Percentiles rank a stretch among this genome's conserved stretches.
These are phyloP conservation scores for Nymphalis urticae DNA, from an alignment of 2,888 invertebrate species.

Conservation along the genomic window DNA sequence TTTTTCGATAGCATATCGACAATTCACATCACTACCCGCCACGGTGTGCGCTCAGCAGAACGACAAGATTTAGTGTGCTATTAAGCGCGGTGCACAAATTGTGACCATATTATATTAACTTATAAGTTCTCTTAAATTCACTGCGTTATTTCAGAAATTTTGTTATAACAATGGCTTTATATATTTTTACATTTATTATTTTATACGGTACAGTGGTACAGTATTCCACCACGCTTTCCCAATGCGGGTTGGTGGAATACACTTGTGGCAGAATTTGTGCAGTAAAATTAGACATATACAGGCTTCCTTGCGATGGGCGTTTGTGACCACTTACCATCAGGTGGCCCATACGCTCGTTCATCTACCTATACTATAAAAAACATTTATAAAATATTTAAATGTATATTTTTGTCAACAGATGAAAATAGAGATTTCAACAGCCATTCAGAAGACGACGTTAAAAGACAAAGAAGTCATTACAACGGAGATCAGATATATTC, in stretches of 20 bases:
- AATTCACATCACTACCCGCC: conserved; percentile 49
- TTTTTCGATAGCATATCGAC: conserved; percentile 27
- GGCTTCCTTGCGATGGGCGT: no score
- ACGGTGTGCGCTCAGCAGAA: conserved; percentile 60
- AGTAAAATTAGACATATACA: no score
- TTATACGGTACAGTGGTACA: not conserved
- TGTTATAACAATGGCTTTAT: conserved; percentile 10
- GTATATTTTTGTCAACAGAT: conserved; percentile 80
- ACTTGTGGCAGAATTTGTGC: no score
- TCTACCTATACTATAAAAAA: no score
- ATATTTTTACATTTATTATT: not conserved
- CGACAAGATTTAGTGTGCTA: conserved; percentile 73
- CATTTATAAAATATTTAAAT: not conserved
- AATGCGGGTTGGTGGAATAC: no score
- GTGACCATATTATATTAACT: conserved; percentile 60
- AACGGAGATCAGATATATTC: conserved; percentile 95
- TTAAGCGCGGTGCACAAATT: conserved; percentile 70
- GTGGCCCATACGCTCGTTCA: no score
- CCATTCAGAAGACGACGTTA: conserved; percentile 93
- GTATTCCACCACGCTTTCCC: no score
- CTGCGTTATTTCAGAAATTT: conserved; percentile 35
- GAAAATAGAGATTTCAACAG: conserved; percentile 94
- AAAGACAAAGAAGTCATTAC: conserved; percentile 92
- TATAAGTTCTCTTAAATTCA: conserved; percentile 56
- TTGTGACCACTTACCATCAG: no score